Conservation (phyloP, 2,797 vertebrate genomes). For the Notolepis coatsorum region DNA sequence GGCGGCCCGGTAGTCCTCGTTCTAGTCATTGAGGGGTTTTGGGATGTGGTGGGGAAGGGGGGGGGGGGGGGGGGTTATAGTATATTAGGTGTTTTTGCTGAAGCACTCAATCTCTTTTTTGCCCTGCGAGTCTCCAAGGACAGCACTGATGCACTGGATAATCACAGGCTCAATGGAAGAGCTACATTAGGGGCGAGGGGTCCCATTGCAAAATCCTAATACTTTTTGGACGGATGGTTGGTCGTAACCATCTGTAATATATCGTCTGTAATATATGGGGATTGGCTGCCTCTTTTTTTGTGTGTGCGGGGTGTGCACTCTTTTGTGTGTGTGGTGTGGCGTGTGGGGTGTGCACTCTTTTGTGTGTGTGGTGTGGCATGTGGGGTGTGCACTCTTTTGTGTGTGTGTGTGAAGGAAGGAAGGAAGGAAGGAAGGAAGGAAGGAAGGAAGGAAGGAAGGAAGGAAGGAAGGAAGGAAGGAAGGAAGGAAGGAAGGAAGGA, state of each 20-base stretch:
- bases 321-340: neutral
- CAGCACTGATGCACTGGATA: conserved; percentile 29
- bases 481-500: too few relatives aligned
- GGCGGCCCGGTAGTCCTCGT: conserved; percentile 64
- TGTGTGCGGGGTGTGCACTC: neutral
- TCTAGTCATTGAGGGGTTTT: conserved; percentile 50
- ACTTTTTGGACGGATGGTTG: neutral
- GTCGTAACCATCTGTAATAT: too few relatives aligned
- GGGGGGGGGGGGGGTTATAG: conserved; percentile 26
- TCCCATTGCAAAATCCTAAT: conserved; percentile 8
- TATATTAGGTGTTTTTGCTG: conserved; percentile 28
- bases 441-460: too few relatives aligned
- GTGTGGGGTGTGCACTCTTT: neutral
- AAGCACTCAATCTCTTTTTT: conserved; percentile 45
- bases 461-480: too few relatives aligned
- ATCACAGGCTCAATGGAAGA: conserved; percentile 33
- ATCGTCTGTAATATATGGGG: too few relatives aligned
- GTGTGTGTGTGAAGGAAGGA: too few relatives aligned
- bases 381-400: too few relatives aligned
- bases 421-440: too few relatives aligned
- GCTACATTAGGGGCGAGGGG: conserved; percentile 15
- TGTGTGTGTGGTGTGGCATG: conserved; percentile 2
- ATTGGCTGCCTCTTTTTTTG: too few relatives aligned
- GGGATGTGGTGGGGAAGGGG: too few relatives aligned
- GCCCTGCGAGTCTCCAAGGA: conserved; percentile 44